A percentile compares a stretch with the other conserved stretches of the same genome.
phyloP scores from a whole-genome alignment of 2,888 invertebrate genomes.

The Drosophila paramelanica region DNA sequence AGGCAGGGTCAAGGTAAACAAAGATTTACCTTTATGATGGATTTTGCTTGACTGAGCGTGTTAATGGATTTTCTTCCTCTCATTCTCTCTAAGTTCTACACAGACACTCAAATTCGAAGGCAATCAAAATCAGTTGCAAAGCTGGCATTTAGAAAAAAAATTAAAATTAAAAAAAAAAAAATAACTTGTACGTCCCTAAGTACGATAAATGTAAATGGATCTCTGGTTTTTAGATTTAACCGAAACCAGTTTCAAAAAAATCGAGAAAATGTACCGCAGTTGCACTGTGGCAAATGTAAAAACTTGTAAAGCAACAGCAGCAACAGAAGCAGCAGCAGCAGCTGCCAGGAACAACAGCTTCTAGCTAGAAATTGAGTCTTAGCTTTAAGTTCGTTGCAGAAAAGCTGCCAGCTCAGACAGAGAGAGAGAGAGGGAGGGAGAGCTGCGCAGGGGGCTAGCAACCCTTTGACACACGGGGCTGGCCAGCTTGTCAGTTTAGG shows the following conservation, averaged over 20 bases:
- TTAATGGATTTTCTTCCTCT: conserved; percentile 62
- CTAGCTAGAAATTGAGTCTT: conserved; percentile 16
- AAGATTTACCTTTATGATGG: conserved; percentile 69
- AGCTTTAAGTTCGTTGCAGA: conserved; percentile 58
- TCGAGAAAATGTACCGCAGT: conserved; percentile 32
- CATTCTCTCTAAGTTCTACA: conserved; percentile 23
- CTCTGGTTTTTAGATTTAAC: conserved; percentile 53
- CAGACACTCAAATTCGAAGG: conserved; percentile 42
- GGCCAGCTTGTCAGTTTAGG: conserved; percentile 57
- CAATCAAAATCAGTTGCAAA: conserved; percentile 54
- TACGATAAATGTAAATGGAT: conserved; percentile 71
- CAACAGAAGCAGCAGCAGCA: conserved; percentile 14
- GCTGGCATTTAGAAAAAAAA: conserved; percentile 51
- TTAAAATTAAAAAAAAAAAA: conserved; percentile 34
- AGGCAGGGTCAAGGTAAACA: conserved; percentile 75
- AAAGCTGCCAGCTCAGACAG: conserved; percentile 29
- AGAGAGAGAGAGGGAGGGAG: not conserved
- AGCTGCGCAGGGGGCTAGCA: conserved; percentile 13
- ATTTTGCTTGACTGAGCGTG: conserved; percentile 67
- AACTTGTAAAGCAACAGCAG: conserved; percentile 45
- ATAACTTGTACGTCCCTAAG: conserved; percentile 40
- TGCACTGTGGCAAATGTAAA: conserved; percentile 64
- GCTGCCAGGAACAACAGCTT: conserved; percentile 13
- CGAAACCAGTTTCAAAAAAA: conserved; percentile 69
- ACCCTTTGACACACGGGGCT: conserved; percentile 59